Conservation (phyloP, 2,888 invertebrate species). For the Caenorhabditis sp. region DNA sequence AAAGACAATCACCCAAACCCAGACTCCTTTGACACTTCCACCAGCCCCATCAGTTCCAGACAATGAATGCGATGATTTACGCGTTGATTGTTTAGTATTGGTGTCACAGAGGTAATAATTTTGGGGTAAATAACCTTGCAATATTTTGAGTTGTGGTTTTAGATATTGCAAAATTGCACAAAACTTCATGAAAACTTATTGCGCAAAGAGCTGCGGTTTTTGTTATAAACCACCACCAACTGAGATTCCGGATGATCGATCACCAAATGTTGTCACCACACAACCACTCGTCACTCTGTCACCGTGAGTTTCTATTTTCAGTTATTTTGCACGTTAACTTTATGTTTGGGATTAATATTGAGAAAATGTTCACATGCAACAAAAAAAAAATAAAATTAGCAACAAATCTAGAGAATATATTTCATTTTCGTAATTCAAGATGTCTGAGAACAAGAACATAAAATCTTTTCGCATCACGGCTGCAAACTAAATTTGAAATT, state of each 20-base stretch:
- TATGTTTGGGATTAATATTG: no score
- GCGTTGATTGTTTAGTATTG: slow-evolving; percentile 64
- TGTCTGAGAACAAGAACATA: no score
- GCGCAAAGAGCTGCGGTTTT: slow-evolving; percentile 68
- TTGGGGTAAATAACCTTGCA: neutral
- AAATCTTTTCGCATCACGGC: no score
- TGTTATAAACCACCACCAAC: slow-evolving; percentile 64
- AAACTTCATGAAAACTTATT: slow-evolving; percentile 64
- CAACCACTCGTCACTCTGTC: slow-evolving; percentile 58
- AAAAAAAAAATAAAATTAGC: no score
- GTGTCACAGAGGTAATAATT: slow-evolving; percentile 44
- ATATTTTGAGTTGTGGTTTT: slow-evolving; percentile 6
- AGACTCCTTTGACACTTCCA: slow-evolving; percentile 28
- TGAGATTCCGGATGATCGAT: slow-evolving; percentile 54
- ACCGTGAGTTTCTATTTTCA: slow-evolving; percentile 24
- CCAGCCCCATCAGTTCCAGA: slow-evolving; percentile 30
- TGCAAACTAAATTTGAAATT: no score
- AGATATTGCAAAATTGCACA: slow-evolving; percentile 56
- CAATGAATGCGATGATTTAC: slow-evolving; percentile 65
- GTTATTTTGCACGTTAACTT: slow-evolving; percentile 1
- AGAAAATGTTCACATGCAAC: no score
- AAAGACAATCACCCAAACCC: slow-evolving; percentile 17
- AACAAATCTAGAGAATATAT: no score
- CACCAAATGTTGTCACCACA: slow-evolving; percentile 57
- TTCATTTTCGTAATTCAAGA: no score